These are phyloP conservation scores for Penaeus indicus DNA, from an alignment of 1,140 invertebrate species.

Conservation along the genomic window DNA sequence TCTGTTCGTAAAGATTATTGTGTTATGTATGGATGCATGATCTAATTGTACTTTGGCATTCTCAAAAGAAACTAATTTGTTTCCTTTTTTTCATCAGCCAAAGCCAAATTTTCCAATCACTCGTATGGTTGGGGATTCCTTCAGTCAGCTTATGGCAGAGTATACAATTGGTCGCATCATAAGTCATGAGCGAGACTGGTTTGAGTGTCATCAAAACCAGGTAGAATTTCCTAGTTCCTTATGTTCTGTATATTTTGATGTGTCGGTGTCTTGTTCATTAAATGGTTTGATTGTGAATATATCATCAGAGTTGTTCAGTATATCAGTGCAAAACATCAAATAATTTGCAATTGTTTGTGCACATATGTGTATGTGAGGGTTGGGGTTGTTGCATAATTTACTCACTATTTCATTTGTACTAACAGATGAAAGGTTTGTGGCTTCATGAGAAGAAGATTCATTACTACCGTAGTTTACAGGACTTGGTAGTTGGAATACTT, in stretches of 20 bases:
- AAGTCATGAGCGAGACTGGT: conserved; percentile 72
- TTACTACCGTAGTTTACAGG: conserved; percentile 70
- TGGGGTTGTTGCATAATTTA: neutral
- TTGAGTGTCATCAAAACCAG: conserved; percentile 45
- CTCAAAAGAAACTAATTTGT: neutral
- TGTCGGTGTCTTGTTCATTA: neutral
- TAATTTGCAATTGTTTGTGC: too few relatives aligned
- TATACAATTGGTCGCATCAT: conserved; percentile 75
- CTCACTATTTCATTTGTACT: conserved; percentile 27
- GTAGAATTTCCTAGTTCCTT: conserved; percentile 14
- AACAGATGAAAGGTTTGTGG: conserved; percentile 71
- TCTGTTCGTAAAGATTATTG: too few relatives aligned
- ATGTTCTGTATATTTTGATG: neutral
- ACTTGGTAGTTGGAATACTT: conserved; percentile 73
- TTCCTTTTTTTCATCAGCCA: conserved; percentile 52
- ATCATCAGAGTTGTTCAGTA: too few relatives aligned
- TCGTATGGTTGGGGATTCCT: conserved; percentile 71
- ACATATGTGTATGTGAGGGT: neutral
- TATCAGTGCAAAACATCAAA: too few relatives aligned
- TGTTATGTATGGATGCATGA: too few relatives aligned
- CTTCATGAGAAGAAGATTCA: conserved; percentile 68
- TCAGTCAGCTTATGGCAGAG: conserved; percentile 74
- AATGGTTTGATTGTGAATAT: neutral
- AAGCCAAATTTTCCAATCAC: conserved; percentile 69
- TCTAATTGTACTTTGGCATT: too few relatives aligned